phyloP scores from a whole-genome alignment of 2,797 vertebrate genomes.

The Rhabdomys pumilio region DNA sequence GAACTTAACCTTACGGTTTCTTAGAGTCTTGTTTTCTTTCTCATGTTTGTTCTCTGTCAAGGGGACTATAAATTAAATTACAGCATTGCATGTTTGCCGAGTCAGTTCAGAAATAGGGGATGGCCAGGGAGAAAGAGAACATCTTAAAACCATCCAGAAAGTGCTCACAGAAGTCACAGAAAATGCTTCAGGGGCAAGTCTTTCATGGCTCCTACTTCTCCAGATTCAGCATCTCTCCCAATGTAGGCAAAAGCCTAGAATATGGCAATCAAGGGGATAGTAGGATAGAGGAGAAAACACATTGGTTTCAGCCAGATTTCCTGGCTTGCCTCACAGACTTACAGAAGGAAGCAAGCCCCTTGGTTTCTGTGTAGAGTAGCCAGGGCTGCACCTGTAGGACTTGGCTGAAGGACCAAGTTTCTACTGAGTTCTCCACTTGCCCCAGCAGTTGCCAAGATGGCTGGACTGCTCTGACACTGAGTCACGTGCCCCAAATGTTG shows the following conservation, averaged over 20 bases:
- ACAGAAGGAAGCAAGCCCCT: neutral
- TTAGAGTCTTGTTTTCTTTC: neutral
- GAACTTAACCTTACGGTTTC: neutral
- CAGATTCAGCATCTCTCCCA: neutral
- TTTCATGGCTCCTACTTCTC: neutral
- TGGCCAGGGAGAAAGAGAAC: neutral
- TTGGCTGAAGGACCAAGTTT: neutral
- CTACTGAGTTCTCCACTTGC: neutral
- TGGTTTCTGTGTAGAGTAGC: neutral
- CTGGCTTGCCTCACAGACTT: neutral
- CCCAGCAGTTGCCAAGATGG: neutral
- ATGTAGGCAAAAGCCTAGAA: neutral
- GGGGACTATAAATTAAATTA: neutral
- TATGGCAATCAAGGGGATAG: neutral
- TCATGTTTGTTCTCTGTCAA: neutral
- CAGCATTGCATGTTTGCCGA: neutral
- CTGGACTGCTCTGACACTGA: neutral
- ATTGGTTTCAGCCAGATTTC: neutral
- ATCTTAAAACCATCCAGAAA: constrained; percentile 25
- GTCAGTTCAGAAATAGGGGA: neutral
- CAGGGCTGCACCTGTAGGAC: neutral
- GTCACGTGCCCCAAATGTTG: constrained; percentile 56
- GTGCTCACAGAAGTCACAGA: neutral
- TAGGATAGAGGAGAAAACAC: neutral
- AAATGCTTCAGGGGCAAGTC: neutral